Evolutionary conservation across 2,888 invertebrate genomes (phyloP).

Genomic region (Dolomedes plantarius): DNA sequence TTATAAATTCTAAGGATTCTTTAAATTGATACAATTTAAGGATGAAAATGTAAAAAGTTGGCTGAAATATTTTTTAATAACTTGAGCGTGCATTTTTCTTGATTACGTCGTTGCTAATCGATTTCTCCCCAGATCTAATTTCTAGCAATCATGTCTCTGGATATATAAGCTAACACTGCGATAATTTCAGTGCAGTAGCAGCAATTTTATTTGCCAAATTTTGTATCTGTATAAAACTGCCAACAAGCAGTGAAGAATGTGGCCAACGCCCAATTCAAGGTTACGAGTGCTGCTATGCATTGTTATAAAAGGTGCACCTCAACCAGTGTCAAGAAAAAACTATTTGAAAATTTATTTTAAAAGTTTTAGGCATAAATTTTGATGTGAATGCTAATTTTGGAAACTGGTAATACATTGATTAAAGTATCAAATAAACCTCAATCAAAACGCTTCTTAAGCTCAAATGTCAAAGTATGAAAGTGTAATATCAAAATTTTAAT

Average conservation of each 20-base stretch:
- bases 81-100: too few species aligned
- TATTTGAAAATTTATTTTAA: neutral
- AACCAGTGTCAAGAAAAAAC: neutral
- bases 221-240: neutral
- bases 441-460: neutral
- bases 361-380: neutral
- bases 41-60: too few species aligned
- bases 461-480: slow-evolving; percentile 7
- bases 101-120: too few species aligned
- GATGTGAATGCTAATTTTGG: neutral
- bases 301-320: too few species aligned
- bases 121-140: too few species aligned
- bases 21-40: too few species aligned
- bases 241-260: neutral
- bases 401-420: neutral
- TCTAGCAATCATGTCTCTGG: neutral
- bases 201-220: neutral
- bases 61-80: too few species aligned
- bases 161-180: neutral
- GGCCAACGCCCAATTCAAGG: neutral
- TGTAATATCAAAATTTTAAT: neutral
- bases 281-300: neutral
- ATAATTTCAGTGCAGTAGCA: neutral
- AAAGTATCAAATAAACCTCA: neutral
- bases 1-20: too few species aligned